These are phyloP conservation scores for Eupithecia centaureata DNA, from an alignment of 2,888 invertebrate species.

Conservation along the genomic window DNA sequence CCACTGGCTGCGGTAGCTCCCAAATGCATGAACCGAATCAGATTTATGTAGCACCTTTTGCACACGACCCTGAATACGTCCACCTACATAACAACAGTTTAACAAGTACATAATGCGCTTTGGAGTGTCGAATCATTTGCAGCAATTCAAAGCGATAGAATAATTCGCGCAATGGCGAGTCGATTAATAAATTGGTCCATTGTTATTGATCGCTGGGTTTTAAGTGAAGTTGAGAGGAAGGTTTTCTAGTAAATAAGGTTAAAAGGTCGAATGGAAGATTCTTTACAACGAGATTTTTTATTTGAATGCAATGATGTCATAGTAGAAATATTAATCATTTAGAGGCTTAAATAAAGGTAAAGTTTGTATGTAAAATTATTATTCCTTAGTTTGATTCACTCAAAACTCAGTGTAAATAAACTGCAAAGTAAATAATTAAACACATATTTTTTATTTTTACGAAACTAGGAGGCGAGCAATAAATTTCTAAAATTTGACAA, in stretches of 20 bases:
- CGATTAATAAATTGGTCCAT: conserved; percentile 39
- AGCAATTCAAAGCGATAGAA: conserved; percentile 27
- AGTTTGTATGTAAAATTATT: too few species aligned
- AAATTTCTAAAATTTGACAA: too few species aligned
- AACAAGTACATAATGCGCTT: conserved; percentile 18
- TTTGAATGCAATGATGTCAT: too few species aligned
- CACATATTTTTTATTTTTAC: too few species aligned
- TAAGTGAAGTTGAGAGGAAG: conserved; percentile 10
- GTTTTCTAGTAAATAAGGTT: background rate
- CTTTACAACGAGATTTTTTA: too few species aligned
- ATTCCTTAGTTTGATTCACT: too few species aligned
- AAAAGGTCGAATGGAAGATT: background rate
- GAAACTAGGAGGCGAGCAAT: too few species aligned
- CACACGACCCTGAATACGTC: conserved; percentile 1
- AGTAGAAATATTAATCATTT: too few species aligned
- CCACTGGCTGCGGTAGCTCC: background rate
- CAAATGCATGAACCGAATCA: background rate
- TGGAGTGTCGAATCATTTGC: conserved; percentile 23
- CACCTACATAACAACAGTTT: background rate
- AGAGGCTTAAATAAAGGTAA: too few species aligned
- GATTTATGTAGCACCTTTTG: background rate
- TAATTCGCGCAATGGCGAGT: conserved; percentile 25
- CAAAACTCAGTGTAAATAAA: too few species aligned
- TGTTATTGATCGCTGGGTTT: conserved; percentile 24
- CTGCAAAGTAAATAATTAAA: too few species aligned